Percentiles rank a stretch among this genome's conserved stretches.
Conservation (phyloP, 2,888 invertebrate species). For the Spisula subtruncata region DNA sequence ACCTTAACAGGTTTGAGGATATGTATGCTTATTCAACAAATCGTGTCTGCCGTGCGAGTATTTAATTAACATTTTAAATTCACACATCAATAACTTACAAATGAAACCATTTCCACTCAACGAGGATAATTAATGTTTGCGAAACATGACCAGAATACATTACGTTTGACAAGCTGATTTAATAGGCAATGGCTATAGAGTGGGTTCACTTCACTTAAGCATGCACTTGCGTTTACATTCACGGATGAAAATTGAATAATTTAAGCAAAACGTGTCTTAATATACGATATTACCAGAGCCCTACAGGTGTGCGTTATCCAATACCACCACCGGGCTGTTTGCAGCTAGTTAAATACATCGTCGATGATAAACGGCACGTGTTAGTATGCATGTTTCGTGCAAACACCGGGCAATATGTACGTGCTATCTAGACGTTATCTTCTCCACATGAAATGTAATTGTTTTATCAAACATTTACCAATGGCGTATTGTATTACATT, state of each 20-base stretch:
- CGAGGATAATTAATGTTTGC: constrained; percentile 58
- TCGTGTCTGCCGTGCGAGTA: background rate
- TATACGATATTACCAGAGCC: background rate
- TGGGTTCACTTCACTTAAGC: constrained; percentile 37
- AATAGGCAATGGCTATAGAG: constrained; percentile 24
- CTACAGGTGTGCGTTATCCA: constrained; percentile 9
- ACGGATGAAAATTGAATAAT: constrained; percentile 36
- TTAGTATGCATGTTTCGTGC: constrained; percentile 1
- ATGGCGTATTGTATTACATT: background rate
- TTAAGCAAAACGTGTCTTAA: constrained; percentile 12
- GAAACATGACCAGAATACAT: constrained; percentile 61
- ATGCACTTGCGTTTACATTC: constrained; percentile 45
- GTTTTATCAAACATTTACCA: background rate
- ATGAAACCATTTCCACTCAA: constrained; percentile 30
- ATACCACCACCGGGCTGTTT: background rate
- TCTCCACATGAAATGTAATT: background rate
- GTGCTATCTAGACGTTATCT: background rate
- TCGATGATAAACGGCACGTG: background rate
- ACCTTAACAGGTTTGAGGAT: background rate
- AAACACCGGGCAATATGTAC: background rate
- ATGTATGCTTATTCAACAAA: background rate
- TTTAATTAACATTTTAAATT: constrained; percentile 32
- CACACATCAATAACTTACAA: constrained; percentile 42
- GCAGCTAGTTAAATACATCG: background rate
- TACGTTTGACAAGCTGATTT: constrained; percentile 46